Evolutionary conservation across 2,888 invertebrate species (phyloP), one percentile per base, ranked within the genome.

Genomic region (Aradus depressus): DNA sequence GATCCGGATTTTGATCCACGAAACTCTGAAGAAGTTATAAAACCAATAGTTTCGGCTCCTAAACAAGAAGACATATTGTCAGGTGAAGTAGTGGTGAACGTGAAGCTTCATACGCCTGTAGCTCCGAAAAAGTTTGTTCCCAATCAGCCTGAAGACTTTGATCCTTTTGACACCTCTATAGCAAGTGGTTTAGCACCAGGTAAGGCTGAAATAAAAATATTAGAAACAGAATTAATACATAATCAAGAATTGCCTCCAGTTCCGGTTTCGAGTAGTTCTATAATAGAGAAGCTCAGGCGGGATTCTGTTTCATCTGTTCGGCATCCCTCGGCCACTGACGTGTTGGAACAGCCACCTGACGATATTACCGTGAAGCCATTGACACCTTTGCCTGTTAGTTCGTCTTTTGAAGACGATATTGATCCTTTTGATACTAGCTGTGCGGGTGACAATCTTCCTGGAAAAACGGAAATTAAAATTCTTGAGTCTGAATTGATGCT

Each of bases 101-200:
- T 50, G 16, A 60, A 59, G 39, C 55, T 60, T 5, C 61, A 61
- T 37, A 62, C 61, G 4, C 62, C 61, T 2, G 61, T 61, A 14
- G 54, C 55, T 51, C 62, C 60, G 18, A 55, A 53, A 52, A 61
- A 57, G 51, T 54, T 57, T 10, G 52, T 54, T 31, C 21, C 23
- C n/a, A 4, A 12, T 3, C 19, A 37, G 10, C 72, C 70, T 21
- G 50, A 53, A 8, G 59, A 62, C 44, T 50, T 57, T 23, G 89
- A 89, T 70, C 90, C 90, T 0, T 91, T 91, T 65, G 91, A 91
- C 64, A 91, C 91, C 0, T 85, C 89, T 0, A 84, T 85, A 61
- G 55, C 47, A 6, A 50, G 35, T 32, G 44, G 44, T 4, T 77
- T 86, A 49, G 71, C 76, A 44, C 87, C 86, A 0, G 84, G 87